These are phyloP conservation scores for Entomobrya multifasciata DNA, from an alignment of 2,888 invertebrate species.

Conservation along the genomic window DNA sequence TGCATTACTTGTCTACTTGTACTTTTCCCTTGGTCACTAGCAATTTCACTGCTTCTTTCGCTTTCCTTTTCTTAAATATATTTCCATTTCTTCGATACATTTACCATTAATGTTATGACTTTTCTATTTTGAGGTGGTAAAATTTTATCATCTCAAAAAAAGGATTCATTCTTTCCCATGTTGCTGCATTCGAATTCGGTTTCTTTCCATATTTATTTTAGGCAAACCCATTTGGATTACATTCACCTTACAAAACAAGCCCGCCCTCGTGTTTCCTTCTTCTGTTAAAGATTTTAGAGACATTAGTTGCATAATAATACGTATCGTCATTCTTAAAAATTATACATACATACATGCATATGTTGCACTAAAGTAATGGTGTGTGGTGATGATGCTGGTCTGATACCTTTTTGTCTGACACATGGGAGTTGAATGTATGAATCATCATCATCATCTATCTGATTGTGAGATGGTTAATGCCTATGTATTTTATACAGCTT, in stretches of 20 bases:
- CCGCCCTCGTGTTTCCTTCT: conserved; percentile 10
- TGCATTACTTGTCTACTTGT: background rate
- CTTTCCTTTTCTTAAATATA: background rate
- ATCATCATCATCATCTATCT: conserved; percentile 23
- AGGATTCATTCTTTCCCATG: too few species aligned
- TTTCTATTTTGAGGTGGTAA: background rate
- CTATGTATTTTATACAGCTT: background rate
- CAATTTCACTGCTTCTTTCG: background rate
- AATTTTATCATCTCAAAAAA: too few species aligned
- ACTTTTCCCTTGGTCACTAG: background rate
- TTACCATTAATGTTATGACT: background rate
- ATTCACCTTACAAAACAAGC: background rate
- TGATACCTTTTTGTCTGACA: background rate
- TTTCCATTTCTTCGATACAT: conserved; percentile 1
- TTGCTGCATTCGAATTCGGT: background rate
- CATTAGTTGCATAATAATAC: conserved; percentile 8
- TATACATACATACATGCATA: background rate
- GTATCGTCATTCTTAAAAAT: background rate
- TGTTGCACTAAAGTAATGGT: background rate
- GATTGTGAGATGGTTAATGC: background rate
- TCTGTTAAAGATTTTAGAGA: conserved; percentile 4
- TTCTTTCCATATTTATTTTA: background rate
- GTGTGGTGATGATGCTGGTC: background rate
- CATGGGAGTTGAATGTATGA: conserved; percentile 19
- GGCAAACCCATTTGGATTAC: conserved; percentile 1